Base-by-base conservation (phyloP, 2,888 invertebrate species). In the Cynaeus angustus region DNA sequence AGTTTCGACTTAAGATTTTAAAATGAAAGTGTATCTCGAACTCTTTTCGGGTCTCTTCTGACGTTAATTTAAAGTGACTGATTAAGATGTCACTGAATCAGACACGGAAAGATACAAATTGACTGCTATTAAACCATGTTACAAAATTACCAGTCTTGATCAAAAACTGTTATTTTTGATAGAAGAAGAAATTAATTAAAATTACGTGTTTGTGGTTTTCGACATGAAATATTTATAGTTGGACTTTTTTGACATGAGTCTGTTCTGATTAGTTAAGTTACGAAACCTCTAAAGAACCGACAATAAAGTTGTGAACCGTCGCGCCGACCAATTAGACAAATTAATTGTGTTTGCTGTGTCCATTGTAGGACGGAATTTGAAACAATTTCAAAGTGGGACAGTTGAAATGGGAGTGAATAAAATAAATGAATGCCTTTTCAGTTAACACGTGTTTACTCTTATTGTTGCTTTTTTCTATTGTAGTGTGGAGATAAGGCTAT, bases 111-210 rank as follows among this genome's bases (percentile, higher is more conserved):
- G 9, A 1, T 56, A 56, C 56, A 43, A 56, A 56, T 56, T 43
- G 41, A 56, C 30, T 52, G 7, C 30, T 16, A 48, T 48, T 48
- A 48, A 48, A 9, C 8, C 38, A 41, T 13, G 33, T 53, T 53
- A 33, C 37, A 33, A 33, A 55, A 38, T 55, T 16, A 16, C 21
- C 37, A 55, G 55, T 37, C 38, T 38, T 52, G 33, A 53, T 53
- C 16, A 37, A 55, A 53, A 55, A 38, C 33, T 33, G 53, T 33
- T 52, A 53, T 53, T 37, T 55, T 55, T 38, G 55, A 55, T 28
- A 48, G 16, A 28, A 21, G 16, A 28, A 21, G 10, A 12, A 58
- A 58, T 58, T 58, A 58, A 58, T 45, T 58, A 43, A n/a, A 12
- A n/a, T n/a, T n/a, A n/a, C n/a, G n/a, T n/a, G n/a, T n/a, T n/a